Evolutionary conservation across 2,888 invertebrate species (phyloP), one percentile per base, ranked within the genome.

Genomic region (Hirtodrosophila alboralis): DNA sequence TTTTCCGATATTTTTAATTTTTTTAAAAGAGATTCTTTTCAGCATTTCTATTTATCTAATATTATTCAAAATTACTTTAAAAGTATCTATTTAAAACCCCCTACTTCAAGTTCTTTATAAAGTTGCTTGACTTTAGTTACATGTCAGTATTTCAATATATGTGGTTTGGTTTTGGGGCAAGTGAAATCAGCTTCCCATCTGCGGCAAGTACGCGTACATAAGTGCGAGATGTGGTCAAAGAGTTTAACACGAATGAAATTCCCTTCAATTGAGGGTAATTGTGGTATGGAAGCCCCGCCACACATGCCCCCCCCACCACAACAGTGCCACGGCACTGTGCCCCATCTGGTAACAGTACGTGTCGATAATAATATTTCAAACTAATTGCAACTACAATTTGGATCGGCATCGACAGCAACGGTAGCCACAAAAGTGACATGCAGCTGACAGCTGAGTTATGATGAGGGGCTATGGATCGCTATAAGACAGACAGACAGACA

Each of bases 351-450:
- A 37, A 52, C 64, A 84, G 79, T 83, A 81, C 81, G 81, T 83
- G 81, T 85, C 85, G 86, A 85, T 85, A 83, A 83, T 83, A 83
- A 83, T 83, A 86, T 83, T 83, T 83, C 75, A 75, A 69, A 38
- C 75, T 84, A 77, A 86, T 86, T 84, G 86, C 81, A 40, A 71
- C 68, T 75, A 80, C 79, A 83, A 83, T 83, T 83, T 83, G 65
- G 78, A 76, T 64, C 75, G 62, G 61, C 65, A 59, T 66, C 60
- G 58, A 69, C 67, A 68, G 64, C 76, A 73, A 63, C 88, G 78
- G 88, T 84, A 87, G 88, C 88, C 88, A 67, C 87, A 87, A 47
- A 86, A 86, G 87, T 87, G 87, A 84, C 88, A 86, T 75, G 79
- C 84, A 69, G 84, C 81, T 87, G 87, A 87, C 86, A 87, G 83